Evolutionary conservation across 2,888 invertebrate genomes (phyloP), one percentile per base, ranked within the genome.

Genomic region (Agelastica alni): DNA sequence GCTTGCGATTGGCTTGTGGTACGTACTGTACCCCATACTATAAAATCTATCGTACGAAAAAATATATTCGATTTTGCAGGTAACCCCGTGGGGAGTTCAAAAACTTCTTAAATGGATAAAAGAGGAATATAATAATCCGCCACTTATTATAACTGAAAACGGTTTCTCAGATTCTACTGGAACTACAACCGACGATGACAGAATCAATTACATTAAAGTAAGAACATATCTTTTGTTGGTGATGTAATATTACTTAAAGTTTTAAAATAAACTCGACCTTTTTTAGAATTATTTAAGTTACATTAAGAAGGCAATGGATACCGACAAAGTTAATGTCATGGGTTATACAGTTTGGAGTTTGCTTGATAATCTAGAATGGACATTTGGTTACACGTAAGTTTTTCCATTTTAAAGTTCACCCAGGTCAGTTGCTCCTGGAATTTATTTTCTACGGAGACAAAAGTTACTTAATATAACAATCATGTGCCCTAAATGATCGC

Each of bases 111-210:
- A 76, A 2, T 79, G 80, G 64, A 55, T 68, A 9, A 57, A 62
- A 58, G 53, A 69, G 58, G 56, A 46, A 14, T 65, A 67, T 37
- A 72, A 77, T 36, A 80, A 83, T 64, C 80, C 81, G 0, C 72
- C 78, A 31, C 74, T 85, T 4, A 77, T 78, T 39, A 68, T 84
- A 1, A 80, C 80, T 0, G 85, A 82, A 65, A 84, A 83, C 53
- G 84, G 84, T 1, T 79, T 77, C 73, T 77, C 82, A 1, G 79
- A 80, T 14, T 14, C 6, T 22, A 32, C 34, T 18, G 52, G 28
- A 57, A 0, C 10, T 7, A 18, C 59, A 1, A 18, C 53, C 0
- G 63, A 62, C 41, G 37, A 49, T 6, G n/a, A 31, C 9, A 52
- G 62, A 18, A 57, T 63, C 5, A 18, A 49, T 16, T 65, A 51